Evolutionary conservation across 2,888 invertebrate genomes (phyloP), one percentile per base, ranked within the genome.

Genomic region (Capitulum mitella): DNA sequence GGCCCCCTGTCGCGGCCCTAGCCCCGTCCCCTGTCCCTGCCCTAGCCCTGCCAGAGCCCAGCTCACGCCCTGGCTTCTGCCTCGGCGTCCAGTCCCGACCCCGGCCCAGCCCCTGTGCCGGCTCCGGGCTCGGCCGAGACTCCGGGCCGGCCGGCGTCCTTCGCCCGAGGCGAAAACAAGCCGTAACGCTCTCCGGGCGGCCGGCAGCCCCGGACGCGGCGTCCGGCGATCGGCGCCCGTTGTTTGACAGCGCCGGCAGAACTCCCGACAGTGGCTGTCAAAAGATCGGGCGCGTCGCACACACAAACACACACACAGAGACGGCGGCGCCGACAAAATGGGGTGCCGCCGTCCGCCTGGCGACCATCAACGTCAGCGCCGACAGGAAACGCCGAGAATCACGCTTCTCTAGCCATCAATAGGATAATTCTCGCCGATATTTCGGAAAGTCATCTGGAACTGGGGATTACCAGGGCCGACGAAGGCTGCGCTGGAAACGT

Each of bases 391-490:
- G 37, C 2, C 19, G 26, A 37, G 2, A 5, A 6, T 5, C 70
- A 70, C 70, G 70, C 70, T 26, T 40, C 70, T 70, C 37, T 40
- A 26, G 26, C 10, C 70, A 26, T 40, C 70, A 70, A 70, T 70
- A n/a, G 70, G 37, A 26, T 22, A 22, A 70, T 37, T 70, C 37
- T 37, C 70, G 70, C 70, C 70, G 70, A 70, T 37, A 70, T 37
- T 40, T 40, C 26, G 26, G 70, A 37, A 40, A 40, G 37, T 40
- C 70, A 19, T 29, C 34, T 34, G 64, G 64, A 64, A 32, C 34
- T 34, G 19, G 34, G 64, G 34, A 64, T 64, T 64, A 34, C 14
- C 34, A 32, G 5, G 40, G 37, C 37, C 37, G 37, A 2, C 40
- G 37, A 3, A 29, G n/a, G n/a, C n/a, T n/a, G n/a, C n/a, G 22